Evolutionary conservation across 1,140 invertebrate genomes (phyloP).

Genomic region (Leguminivora glycinivorella): DNA sequence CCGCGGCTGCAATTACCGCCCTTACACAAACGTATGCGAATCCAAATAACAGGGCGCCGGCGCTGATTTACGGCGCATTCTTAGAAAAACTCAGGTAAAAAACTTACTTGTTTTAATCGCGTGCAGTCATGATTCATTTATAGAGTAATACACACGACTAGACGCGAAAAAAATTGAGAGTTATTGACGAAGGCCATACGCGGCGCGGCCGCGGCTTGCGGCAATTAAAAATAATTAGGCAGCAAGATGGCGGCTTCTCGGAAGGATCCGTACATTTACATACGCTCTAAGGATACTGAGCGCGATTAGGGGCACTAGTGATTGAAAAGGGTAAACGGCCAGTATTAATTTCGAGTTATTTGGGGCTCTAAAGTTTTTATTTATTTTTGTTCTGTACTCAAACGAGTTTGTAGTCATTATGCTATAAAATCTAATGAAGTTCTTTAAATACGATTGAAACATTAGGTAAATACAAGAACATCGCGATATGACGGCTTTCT

Average conservation of each 20-base stretch:
- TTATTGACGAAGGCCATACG: conserved; percentile 68
- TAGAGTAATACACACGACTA: conserved; percentile 57
- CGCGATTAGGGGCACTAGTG: conserved; percentile 72
- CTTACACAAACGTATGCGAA: conserved; percentile 51
- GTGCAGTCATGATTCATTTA: conserved; percentile 62
- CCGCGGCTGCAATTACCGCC: conserved; percentile 48
- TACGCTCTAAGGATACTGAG: conserved; percentile 66
- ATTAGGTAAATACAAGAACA: not conserved
- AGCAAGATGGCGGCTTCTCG: conserved; percentile 68
- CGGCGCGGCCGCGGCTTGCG: conserved; percentile 60
- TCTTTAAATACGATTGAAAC: not conserved
- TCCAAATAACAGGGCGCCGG: conserved; percentile 66
- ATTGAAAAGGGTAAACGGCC: conserved; percentile 69
- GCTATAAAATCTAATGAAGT: not conserved
- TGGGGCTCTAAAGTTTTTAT: conserved; percentile 37
- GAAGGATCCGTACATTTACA: conserved; percentile 74
- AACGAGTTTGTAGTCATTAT: not conserved
- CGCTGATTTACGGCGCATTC: conserved; percentile 64
- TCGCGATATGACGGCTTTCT: not conserved
- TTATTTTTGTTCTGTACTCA: not conserved
- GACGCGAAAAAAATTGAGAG: conserved; percentile 71
- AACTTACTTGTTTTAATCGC: conserved; percentile 57
- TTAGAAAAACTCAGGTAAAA: conserved; percentile 54
- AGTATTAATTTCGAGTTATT: conserved; percentile 41
- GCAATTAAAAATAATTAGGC: conserved; percentile 78